phyloP scores from a whole-genome alignment of 2,888 invertebrate species.

The Epicampocera succincta region DNA sequence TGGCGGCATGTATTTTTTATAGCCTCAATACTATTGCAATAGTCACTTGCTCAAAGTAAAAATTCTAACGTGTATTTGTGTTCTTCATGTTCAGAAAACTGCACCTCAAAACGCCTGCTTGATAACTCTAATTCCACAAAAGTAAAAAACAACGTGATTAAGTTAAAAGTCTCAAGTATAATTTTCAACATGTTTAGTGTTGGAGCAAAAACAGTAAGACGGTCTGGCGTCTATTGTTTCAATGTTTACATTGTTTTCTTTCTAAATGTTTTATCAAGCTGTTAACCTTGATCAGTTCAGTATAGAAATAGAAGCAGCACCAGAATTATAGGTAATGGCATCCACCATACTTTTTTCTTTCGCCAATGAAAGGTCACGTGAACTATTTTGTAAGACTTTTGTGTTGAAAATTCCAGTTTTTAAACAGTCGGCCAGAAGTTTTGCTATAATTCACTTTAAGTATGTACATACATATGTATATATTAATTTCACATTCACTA shows the following conservation, averaged over 20 bases:
- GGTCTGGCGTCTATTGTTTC: slow-evolving; percentile 19
- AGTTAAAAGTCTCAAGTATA: not conserved
- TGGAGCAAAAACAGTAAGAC: not conserved
- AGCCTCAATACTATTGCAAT: slow-evolving; percentile 46
- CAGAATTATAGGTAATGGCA: slow-evolving; percentile 40
- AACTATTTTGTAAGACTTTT: not conserved
- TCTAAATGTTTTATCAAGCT: slow-evolving; percentile 54
- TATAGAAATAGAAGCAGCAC: slow-evolving; percentile 2
- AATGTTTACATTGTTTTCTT: slow-evolving; percentile 17
- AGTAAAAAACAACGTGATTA: not conserved
- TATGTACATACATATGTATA: too few species aligned
- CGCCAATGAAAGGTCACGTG: slow-evolving; percentile 25
- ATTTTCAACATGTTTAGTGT: not conserved
- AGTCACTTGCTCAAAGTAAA: slow-evolving; percentile 28
- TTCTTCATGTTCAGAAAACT: slow-evolving; percentile 1
- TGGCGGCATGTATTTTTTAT: not conserved
- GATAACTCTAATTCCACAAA: not conserved
- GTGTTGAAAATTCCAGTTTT: not conserved
- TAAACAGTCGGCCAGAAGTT: too few species aligned
- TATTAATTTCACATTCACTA: slow-evolving; percentile 28
- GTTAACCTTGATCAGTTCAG: slow-evolving; percentile 67
- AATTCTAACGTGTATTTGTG: not conserved
- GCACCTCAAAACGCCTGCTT: slow-evolving; percentile 25
- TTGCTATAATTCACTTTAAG: not conserved
- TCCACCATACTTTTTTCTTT: too few species aligned